Base-by-base conservation (phyloP, 1,140 invertebrate genomes). In the Neomicropteryx cornuta region DNA sequence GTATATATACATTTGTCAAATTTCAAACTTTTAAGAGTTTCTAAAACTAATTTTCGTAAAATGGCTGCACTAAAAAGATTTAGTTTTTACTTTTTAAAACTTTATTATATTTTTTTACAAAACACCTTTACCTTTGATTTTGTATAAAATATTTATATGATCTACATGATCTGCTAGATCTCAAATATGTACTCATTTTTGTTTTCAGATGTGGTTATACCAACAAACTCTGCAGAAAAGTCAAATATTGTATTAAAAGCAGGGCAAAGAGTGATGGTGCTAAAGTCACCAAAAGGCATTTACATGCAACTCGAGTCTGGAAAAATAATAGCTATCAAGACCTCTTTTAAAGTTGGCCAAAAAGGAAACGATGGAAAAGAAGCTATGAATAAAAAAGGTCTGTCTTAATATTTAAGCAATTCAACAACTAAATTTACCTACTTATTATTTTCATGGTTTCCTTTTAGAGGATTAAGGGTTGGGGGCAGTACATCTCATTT, bases 281-380 rank as follows among this genome's bases (percentile, higher is more conserved):
- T 97, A 2, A 93, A 93, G 56, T 94, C 89, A 13, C 83, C 88
- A 0, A 94, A 94, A 65, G 92, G 91, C 21, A 92, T 96, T 41
- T 96, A 95, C 59, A 89, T 97, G 77, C 85, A 94, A 45, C 67
- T 94, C 17, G 87, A 90, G 53, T 90, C 89, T 52, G 89, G 90
- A n/a, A 93, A 93, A 68, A 92, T 96, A 40, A 93, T 95, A 52
- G 89, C 91, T n/a, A 93, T 95, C 41, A 75, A 85, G 46, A 84
- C 81, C 0, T 79, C 81, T 0, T 73, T 82, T 18, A 83, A 83
- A 60, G 66, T 78, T 5, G 76, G 77, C 37, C 76, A 78, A 44
- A 76, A 77, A 53, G 70, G 70, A 18, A 66, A 19, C 5, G 72
- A 71, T n/a, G 59, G 58, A 2, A 76, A 75, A 40, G 74, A 76